phyloP scores from a whole-genome alignment of 2,797 vertebrate species.

The Phrynocephalus forsythii region DNA sequence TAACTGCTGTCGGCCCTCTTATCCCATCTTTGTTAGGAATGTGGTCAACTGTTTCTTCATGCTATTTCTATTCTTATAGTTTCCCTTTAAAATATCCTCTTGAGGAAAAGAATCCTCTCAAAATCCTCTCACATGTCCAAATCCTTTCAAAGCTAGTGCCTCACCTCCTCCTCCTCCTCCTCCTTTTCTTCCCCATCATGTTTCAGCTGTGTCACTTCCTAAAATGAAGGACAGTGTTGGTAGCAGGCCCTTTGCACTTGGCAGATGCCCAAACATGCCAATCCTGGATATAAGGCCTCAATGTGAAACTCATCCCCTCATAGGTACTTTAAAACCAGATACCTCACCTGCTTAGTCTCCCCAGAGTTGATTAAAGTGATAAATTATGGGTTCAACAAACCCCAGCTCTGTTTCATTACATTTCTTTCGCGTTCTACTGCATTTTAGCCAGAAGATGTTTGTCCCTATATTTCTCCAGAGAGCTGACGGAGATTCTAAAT shows the following conservation, averaged over 20 bases:
- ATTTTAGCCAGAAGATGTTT: conserved; percentile 74
- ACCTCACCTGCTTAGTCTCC: neutral
- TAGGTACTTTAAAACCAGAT: neutral
- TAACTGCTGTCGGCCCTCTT: too few species aligned
- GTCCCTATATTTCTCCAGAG: conserved; percentile 68
- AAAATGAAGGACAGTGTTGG: neutral
- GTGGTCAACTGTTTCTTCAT: too few species aligned
- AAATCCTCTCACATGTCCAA: too few species aligned
- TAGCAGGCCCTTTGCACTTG: neutral
- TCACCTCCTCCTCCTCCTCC: too few species aligned
- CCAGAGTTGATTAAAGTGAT: conserved; percentile 14
- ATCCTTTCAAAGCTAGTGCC: too few species aligned
- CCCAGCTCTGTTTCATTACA: conserved; percentile 52
- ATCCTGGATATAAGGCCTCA: neutral
- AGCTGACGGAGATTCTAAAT: conserved; percentile 69
- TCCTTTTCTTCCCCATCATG: too few species aligned
- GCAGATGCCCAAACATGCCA: neutral
- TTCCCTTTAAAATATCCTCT: too few species aligned
- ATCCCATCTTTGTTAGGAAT: too few species aligned
- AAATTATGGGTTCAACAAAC: conserved; percentile 48
- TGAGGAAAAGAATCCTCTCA: too few species aligned
- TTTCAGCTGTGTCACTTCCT: too few species aligned
- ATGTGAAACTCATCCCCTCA: neutral
- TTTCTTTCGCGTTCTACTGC: conserved; percentile 54
- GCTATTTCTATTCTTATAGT: too few species aligned